phyloP scores from a whole-genome alignment of 2,797 vertebrate species.

The Miichthys miiuy region DNA sequence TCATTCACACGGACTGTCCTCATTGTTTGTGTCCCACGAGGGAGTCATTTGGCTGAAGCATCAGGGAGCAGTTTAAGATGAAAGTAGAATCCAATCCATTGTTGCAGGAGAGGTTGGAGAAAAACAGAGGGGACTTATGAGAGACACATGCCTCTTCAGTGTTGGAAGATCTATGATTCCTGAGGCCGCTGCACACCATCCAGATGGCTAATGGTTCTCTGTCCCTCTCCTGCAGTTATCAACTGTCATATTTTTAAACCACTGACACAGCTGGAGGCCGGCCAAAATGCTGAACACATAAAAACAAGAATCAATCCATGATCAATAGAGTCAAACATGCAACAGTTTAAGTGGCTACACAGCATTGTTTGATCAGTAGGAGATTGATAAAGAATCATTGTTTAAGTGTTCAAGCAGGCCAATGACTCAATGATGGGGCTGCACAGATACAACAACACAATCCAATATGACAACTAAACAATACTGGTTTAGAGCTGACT shows the following conservation, averaged over 20 bases:
- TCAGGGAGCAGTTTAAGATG: conserved; percentile 49
- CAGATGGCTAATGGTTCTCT: conserved; percentile 51
- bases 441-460: conserved; percentile 11
- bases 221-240: conserved; percentile 28
- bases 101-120: conserved; percentile 13
- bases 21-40: conserved; percentile 36
- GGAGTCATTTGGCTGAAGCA: conserved; percentile 48
- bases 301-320: conserved; percentile 34
- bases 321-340: conserved; percentile 50
- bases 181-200: conserved; percentile 22
- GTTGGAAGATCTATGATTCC: conserved; percentile 23
- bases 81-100: conserved; percentile 43
- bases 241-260: conserved; percentile 40
- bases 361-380: conserved; percentile 46
- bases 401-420: conserved; percentile 35
- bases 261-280: conserved; percentile 32
- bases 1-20: conserved; percentile 16
- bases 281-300: conserved; percentile 34
- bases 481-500: not conserved
- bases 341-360: conserved; percentile 33
- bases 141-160: conserved; percentile 20
- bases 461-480: not conserved
- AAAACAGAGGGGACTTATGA: conserved; percentile 29
- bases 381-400: conserved; percentile 46
- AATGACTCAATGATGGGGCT: not conserved